phyloP scores from a whole-genome alignment of 2,888 invertebrate genomes.

The Drosophila mayaguana region DNA sequence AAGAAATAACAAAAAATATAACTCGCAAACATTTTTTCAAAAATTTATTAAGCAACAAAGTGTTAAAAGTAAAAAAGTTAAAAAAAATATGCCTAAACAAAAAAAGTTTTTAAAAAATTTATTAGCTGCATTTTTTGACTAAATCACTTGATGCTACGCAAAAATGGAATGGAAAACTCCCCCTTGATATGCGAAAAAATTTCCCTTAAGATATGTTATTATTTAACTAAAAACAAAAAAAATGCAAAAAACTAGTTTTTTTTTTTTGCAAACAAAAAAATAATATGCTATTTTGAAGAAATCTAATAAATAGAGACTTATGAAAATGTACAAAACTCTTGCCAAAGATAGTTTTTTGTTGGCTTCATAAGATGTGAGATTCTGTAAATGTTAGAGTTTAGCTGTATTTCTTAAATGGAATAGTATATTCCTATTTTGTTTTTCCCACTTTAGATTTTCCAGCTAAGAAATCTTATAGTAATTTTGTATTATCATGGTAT shows the following conservation, averaged over 20 bases:
- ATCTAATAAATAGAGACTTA: slow-evolving; percentile 59
- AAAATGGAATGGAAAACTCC: slow-evolving; percentile 9
- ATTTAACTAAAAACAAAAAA: slow-evolving; percentile 24
- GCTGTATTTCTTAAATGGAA: too few species aligned
- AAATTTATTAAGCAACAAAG: slow-evolving; percentile 41
- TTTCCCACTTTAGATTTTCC: too few species aligned
- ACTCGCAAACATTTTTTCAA: slow-evolving; percentile 26
- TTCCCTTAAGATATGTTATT: slow-evolving; percentile 46
- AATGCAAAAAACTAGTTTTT: slow-evolving; percentile 27
- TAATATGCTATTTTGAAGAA: slow-evolving; percentile 62
- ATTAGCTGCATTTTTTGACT: slow-evolving; percentile 57
- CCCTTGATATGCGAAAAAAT: slow-evolving; percentile 25
- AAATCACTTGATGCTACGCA: slow-evolving; percentile 42
- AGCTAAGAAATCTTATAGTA: not conserved
- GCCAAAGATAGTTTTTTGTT: not conserved
- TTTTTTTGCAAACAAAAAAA: slow-evolving; percentile 29
- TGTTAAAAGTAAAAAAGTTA: slow-evolving; percentile 8
- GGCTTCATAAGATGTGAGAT: not conserved
- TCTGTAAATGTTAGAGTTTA: too few species aligned
- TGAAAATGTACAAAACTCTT: slow-evolving; percentile 45
- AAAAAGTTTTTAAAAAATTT: slow-evolving; percentile 2
- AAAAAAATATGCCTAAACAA: slow-evolving; percentile 42
- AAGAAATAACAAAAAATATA: slow-evolving; percentile 12
- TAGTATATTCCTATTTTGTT: too few species aligned
- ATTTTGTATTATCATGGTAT: not conserved